Evolutionary conservation across 2,113 vertebrate genomes (phyloP), one percentile per base, ranked within the genome.

Genomic region (Garra rufa): DNA sequence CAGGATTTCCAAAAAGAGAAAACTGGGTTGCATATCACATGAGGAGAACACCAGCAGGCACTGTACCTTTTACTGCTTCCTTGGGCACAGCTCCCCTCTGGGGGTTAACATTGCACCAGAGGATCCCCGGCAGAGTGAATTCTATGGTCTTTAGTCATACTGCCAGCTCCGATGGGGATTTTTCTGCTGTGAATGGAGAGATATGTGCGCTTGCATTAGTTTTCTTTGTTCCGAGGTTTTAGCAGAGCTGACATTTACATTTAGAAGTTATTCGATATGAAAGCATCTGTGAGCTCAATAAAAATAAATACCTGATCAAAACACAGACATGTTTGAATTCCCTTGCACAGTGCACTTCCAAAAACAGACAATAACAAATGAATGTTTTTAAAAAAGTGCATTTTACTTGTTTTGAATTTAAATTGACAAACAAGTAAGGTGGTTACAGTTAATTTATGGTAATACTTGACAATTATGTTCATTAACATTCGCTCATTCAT

Each of bases 21-120:
- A 87, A 87, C 74, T 61, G 78, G 14, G 55, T 81, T 75, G 73
- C 43, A 24, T 69, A 76, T 87, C 85, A 82, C 43, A 57, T 14
- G 46, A 48, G 17, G 79, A 71, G 50, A 78, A 84, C 82, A 88
- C 84, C 74, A 80, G 61, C 75, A 77, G 81, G 50, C 77, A 43
- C n/a, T 82, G 28, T 52, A 28, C 69, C 74, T 82, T 67, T 44
- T 59, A 34, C 50, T 38, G 30, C 19, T 71, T 73, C 67, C 83
- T 14, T 57, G 76, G 70, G 48, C 50, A 80, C 77, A 52, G 61
- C 24, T 83, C 26, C 75, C 61, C 83, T 61, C 83, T 70, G 43
- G 86, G 70, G 61, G 44, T n/a, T 76, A 30, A 75, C 30, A 44
- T 19, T 79, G 26, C 26, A 57, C 61, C 65, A 76, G 69, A 65